These are phyloP conservation scores for Aethina tumida DNA, from an alignment of 1,140 invertebrate species.

Conservation along the genomic window DNA sequence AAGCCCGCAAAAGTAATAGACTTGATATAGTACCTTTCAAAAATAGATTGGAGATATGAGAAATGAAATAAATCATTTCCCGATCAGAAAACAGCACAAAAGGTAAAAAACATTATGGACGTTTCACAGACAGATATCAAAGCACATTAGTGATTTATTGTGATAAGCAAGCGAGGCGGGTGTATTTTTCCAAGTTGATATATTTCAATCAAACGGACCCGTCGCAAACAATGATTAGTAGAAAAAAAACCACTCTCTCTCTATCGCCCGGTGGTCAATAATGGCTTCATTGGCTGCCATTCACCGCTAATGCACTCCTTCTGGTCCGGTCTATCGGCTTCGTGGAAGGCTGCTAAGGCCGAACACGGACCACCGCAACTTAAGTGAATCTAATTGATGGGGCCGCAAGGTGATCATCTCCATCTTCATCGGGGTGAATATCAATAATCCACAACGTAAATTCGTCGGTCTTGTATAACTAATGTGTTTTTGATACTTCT, in stretches of 20 bases:
- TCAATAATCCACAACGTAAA: too few relatives aligned
- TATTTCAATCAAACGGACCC: conserved; percentile 30
- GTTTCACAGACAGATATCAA: conserved; percentile 25
- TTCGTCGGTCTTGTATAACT: too few relatives aligned
- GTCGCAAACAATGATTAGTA: conserved; percentile 31
- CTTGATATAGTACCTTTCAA: conserved; percentile 9
- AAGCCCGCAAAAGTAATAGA: conserved; percentile 7
- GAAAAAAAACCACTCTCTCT: conserved; percentile 28
- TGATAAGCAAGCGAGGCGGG: conserved; percentile 28
- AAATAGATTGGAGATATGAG: conserved; percentile 18
- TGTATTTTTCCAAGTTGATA: conserved; percentile 29
- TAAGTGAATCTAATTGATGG: too few relatives aligned
- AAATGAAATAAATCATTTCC: conserved; percentile 27
- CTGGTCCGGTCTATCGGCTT: conserved; percentile 7
- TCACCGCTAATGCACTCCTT: conserved; percentile 26
- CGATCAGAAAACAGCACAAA: conserved; percentile 19
- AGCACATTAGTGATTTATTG: conserved; percentile 30
- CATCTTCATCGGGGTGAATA: too few relatives aligned
- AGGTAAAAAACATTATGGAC: conserved; percentile 20
- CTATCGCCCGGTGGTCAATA: conserved; percentile 29
- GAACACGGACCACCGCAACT: too few relatives aligned
- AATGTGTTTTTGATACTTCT: too few relatives aligned
- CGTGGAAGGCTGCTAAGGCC: conserved; percentile 9
- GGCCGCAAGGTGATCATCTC: too few relatives aligned
- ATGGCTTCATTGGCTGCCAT: conserved; percentile 28